Evolutionary conservation across 2,113 vertebrate species (phyloP).

Genomic region (Phodopus roborovskii): DNA sequence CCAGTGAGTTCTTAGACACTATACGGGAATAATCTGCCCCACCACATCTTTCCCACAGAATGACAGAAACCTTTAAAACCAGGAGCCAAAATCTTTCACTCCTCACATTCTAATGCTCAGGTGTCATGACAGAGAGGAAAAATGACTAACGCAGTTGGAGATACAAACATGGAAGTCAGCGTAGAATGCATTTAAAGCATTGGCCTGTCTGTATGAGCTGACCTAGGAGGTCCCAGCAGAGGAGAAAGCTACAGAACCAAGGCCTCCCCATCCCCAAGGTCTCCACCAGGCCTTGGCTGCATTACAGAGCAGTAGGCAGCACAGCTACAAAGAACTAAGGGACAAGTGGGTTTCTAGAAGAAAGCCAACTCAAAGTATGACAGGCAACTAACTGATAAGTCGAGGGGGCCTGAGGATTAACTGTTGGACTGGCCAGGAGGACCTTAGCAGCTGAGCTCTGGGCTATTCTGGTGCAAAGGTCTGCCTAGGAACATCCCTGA

Average conservation of each 20-base stretch:
- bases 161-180: slow-evolving; percentile 8
- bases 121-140: background rate
- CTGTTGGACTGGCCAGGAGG: background rate
- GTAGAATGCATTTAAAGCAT: background rate
- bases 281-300: background rate
- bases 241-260: background rate
- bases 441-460: background rate
- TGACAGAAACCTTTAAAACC: background rate
- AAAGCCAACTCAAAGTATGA: background rate
- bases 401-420: background rate
- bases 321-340: background rate
- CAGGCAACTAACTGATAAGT: background rate
- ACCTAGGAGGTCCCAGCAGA: background rate
- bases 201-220: background rate
- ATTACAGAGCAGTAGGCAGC: background rate
- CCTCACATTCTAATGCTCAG: background rate
- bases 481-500: background rate
- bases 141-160: background rate
- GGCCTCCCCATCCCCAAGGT: background rate
- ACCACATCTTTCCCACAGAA: background rate
- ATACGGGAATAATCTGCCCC: background rate
- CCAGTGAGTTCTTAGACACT: background rate
- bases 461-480: background rate
- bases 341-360: background rate
- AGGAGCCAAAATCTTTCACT: background rate